A percentile compares a stretch with the other conserved stretches of the same genome.
Conservation (phyloP, 2,113 vertebrate genomes). For the Clupea harengus region DNA sequence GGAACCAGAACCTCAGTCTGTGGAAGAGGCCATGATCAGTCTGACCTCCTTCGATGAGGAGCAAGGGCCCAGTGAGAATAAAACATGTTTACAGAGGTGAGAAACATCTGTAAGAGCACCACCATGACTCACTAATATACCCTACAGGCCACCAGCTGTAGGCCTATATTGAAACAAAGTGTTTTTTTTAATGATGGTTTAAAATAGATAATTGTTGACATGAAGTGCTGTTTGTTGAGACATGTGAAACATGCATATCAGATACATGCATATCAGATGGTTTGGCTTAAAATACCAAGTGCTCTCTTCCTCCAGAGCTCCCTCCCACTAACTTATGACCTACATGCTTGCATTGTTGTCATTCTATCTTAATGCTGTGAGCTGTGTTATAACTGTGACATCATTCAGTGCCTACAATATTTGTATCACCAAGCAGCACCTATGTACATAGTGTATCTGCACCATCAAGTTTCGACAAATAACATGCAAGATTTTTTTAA, state of each 20-base stretch:
- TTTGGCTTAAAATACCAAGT: background rate
- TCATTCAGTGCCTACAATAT: background rate
- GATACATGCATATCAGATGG: background rate
- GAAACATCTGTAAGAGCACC: background rate
- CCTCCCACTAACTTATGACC: background rate
- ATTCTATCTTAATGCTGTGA: background rate
- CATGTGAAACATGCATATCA: background rate
- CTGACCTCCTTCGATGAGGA: background rate
- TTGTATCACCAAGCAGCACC: background rate
- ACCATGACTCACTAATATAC: background rate
- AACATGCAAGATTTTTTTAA: too few relatives aligned
- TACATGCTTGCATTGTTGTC: background rate
- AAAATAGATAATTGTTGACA: too few relatives aligned
- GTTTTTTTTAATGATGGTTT: too few relatives aligned
- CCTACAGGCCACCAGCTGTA: background rate
- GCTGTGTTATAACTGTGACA: background rate
- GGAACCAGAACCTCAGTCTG: background rate
- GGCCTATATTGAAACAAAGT: background rate
- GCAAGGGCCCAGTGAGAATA: background rate
- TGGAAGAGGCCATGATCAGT: background rate
- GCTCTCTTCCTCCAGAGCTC: background rate
- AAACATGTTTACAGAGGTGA: background rate
- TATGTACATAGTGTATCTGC: too few relatives aligned
- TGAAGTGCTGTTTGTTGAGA: background rate
- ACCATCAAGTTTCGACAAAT: too few relatives aligned